Conservation (phyloP, 2,113 vertebrate genomes). For the Callaeas wilsoni region DNA sequence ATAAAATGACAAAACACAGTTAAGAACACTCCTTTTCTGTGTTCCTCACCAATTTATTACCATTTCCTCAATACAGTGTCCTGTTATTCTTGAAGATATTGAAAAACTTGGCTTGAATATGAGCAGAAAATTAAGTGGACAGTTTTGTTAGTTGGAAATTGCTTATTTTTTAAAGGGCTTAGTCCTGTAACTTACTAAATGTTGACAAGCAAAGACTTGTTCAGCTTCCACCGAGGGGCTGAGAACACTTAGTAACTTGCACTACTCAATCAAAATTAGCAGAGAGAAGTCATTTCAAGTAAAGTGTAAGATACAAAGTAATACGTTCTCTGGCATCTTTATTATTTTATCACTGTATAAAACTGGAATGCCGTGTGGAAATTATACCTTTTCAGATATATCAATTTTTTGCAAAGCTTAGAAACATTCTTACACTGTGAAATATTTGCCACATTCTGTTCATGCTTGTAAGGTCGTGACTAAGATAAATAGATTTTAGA, state of each 20-base stretch:
- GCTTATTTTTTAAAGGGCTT: background rate
- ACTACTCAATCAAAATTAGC: background rate
- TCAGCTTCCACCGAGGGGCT: background rate
- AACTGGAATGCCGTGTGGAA: background rate
- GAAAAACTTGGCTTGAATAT: background rate
- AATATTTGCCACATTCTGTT: constrained; percentile 64
- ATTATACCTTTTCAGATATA: constrained; percentile 33
- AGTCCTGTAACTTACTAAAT: background rate
- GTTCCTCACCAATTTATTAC: background rate
- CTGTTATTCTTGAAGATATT: background rate
- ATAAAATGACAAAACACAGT: background rate
- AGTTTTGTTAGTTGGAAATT: background rate
- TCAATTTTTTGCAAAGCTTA: constrained; percentile 33
- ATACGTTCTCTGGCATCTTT: background rate
- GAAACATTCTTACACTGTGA: constrained; percentile 9
- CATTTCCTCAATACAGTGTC: background rate
- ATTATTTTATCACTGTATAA: background rate
- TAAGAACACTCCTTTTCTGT: background rate
- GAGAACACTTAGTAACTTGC: background rate
- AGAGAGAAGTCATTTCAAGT: background rate
- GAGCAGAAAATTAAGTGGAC: background rate
- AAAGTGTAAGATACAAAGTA: background rate
- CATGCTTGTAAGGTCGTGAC: constrained; percentile 67
- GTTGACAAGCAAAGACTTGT: background rate
- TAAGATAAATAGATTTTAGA: constrained; percentile 71